These are phyloP conservation scores for Altica lythri DNA, from an alignment of 2,888 invertebrate species.

Conservation along the genomic window DNA sequence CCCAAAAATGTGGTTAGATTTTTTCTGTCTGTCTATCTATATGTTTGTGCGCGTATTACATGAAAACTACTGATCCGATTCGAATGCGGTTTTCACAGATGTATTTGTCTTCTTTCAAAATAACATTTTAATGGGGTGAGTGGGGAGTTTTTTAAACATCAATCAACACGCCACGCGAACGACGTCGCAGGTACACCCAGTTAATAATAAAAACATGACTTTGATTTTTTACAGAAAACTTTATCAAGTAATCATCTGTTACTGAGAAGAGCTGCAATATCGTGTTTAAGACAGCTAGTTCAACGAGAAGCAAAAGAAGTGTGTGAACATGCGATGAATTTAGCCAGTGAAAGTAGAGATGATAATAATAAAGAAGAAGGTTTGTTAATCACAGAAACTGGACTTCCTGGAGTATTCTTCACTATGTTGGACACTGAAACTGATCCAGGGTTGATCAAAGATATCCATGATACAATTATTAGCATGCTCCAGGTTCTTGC, in stretches of 20 bases:
- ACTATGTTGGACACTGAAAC: conserved; percentile 93
- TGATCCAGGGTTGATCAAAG: conserved; percentile 78
- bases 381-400: conserved; percentile 79
- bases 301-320: conserved; percentile 97
- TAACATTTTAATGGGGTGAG: no score
- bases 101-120: no score
- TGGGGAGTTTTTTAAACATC: no score
- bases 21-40: no score
- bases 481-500: conserved; percentile 88
- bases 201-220: no score
- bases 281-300: conserved; percentile 92
- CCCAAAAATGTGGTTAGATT: no score
- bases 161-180: no score
- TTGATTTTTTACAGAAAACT: conserved; percentile 66
- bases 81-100: no score
- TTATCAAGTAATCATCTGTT: conserved; percentile 88
- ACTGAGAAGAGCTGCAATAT: conserved; percentile 90
- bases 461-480: conserved; percentile 91
- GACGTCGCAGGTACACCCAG: no score
- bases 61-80: no score
- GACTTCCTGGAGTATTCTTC: conserved; percentile 92
- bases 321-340: conserved; percentile 84
- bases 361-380: conserved; percentile 66
- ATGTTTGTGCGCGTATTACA: no score
- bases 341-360: conserved; percentile 68